Conservation (phyloP, 2,888 invertebrate species). For the Xestia sexstrigata region DNA sequence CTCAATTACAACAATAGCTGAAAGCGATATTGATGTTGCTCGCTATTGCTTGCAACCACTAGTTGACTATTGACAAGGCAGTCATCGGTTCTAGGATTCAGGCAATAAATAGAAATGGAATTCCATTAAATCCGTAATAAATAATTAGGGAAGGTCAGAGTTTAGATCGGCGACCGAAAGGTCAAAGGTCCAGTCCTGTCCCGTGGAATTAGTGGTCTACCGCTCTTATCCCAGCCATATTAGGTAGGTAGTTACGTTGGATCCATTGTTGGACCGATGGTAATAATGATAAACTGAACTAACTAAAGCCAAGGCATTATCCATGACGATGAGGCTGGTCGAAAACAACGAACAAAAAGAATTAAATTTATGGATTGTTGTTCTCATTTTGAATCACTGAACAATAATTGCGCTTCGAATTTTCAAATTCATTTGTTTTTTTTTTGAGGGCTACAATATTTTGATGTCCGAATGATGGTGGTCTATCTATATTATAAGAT, state of each 20-base stretch:
- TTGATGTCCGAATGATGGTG: neutral
- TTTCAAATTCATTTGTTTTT: neutral
- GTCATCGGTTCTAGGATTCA: neutral
- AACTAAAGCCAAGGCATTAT: neutral
- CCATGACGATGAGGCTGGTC: neutral
- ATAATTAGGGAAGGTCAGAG: conserved; percentile 46
- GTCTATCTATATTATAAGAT: neutral
- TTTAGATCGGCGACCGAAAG: conserved; percentile 43
- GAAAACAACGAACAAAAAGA: neutral
- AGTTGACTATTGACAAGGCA: neutral
- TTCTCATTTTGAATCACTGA: neutral
- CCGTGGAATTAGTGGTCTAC: conserved; percentile 48
- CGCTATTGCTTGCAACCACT: too few relatives aligned
- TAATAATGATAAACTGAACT: conserved; percentile 19
- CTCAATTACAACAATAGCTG: too few relatives aligned
- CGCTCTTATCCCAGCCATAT: conserved; percentile 38
- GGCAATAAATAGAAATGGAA: conserved; percentile 36
- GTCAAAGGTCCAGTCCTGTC: conserved; percentile 29
- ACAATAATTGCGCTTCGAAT: neutral
- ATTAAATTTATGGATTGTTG: neutral
- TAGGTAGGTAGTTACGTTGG: conserved; percentile 8
- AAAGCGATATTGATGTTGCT: too few relatives aligned
- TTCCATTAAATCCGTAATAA: conserved; percentile 45
- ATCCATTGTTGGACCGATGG: neutral
- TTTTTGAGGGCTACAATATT: neutral